Evolutionary conservation across 2,797 vertebrate species (phyloP), one percentile per base, ranked within the genome.

Genomic region (Lepilemur septentrionalis): DNA sequence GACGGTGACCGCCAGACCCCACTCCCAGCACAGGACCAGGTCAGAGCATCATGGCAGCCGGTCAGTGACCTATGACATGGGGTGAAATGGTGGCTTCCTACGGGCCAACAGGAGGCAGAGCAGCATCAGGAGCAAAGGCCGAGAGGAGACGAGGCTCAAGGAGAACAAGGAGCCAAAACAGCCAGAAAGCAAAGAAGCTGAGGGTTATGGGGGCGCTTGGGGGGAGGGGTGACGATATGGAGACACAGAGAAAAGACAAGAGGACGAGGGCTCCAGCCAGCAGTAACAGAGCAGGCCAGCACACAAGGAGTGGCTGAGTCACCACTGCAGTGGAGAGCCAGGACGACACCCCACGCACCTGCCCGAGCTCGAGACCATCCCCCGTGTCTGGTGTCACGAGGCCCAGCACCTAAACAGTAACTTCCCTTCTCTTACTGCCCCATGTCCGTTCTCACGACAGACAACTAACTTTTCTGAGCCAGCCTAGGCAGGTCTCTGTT

Each of bases 251-350:
- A 38, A 75, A 48, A 67, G 48, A 23, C 0, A 50, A 52, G 55
- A 91, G 57, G 50, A 1, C 0, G 15, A 79, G 11, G 55, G 25
- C 11, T 6, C 18, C 4, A 0, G 63, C 23, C 63, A n/a, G 30
- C 18, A 18, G 25, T 0, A 30, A 65, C 15, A 18, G 78, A n/a
- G 15, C 72, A 11, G 70, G 41, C 57, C 15, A 13, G 52, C 25
- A 7, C 57, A 11, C 15, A 8, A 23, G n/a, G 25, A 50, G 69
- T 2, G 28, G n/a, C 41, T 0, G 0, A 48, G 32, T 35, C 43
- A 9, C 4, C 0, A 9, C 17, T 38, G 4, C 0, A 0, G 65
- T 0, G n/a, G 38, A 25, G 48, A 82, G 20, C 15, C 14, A 14
- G 28, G 3, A 57, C 7, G 23, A 23, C 1, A 28, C 23, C 1